These are phyloP conservation scores for Helicoverpa zea DNA, from an alignment of 1,140 invertebrate species.

Conservation along the genomic window DNA sequence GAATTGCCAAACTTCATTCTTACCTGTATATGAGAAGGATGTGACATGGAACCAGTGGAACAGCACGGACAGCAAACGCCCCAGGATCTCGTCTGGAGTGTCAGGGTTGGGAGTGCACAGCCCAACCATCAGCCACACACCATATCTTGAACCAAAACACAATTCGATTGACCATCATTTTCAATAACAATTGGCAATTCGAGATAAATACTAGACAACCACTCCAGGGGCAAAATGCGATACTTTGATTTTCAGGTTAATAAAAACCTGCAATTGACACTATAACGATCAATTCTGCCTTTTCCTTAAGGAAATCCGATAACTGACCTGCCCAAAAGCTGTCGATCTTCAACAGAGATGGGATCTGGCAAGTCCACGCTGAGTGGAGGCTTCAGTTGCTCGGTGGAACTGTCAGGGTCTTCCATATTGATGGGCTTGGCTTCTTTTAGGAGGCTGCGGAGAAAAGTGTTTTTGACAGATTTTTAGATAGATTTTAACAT, in stretches of 20 bases:
- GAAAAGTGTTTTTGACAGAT: too few relatives aligned
- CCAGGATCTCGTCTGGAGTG: constrained; percentile 95
- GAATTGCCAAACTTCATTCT: constrained; percentile 53
- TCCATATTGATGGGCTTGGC: constrained; percentile 91
- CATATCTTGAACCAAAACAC: constrained; percentile 88
- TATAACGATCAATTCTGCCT: too few relatives aligned
- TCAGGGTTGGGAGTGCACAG: constrained; percentile 95
- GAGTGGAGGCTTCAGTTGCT: constrained; percentile 74
- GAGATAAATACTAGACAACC: too few relatives aligned
- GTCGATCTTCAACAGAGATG: constrained; percentile 92
- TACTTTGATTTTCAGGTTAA: too few relatives aligned
- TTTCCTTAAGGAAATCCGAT: too few relatives aligned
- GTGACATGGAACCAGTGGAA: constrained; percentile 99
- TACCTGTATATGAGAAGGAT: constrained; percentile 98
- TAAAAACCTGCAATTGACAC: too few relatives aligned
- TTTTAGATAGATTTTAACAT: too few relatives aligned
- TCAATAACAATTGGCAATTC: too few relatives aligned
- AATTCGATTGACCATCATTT: too few relatives aligned
- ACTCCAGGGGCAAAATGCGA: too few relatives aligned
- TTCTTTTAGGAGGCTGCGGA: constrained; percentile 91
- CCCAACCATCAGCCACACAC: constrained; percentile 98
- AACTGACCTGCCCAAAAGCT: constrained; percentile 92
- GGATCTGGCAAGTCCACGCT: constrained; percentile 86
- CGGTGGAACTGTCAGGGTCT: constrained; percentile 81
- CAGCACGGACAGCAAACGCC: constrained; percentile 96